Percentiles rank a stretch among this genome's conserved stretches.
Conservation (phyloP, 2,797 vertebrate species). For the Crenichthys baileyi region DNA sequence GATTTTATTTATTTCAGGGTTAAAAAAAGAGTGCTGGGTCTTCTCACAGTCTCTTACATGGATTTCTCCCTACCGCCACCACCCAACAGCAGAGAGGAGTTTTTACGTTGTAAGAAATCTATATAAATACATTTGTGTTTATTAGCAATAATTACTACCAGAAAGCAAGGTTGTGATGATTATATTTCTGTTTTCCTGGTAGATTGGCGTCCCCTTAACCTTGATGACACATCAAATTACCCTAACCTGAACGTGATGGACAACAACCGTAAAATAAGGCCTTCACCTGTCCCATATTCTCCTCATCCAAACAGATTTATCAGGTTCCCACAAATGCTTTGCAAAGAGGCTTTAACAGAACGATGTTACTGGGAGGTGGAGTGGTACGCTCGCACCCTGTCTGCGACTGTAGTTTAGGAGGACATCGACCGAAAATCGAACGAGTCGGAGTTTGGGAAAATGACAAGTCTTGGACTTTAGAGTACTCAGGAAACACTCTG, state of each 20-base stretch:
- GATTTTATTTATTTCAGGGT: not conserved
- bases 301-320: slow-evolving; percentile 7
- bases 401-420: slow-evolving; percentile 21
- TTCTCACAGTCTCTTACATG: slow-evolving; percentile 29
- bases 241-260: not conserved
- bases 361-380: slow-evolving; percentile 29
- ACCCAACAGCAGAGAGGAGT: slow-evolving; percentile 26
- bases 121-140: not conserved
- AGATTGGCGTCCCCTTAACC: slow-evolving; percentile 12
- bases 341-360: slow-evolving; percentile 9
- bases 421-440: not conserved
- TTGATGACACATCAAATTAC: slow-evolving; percentile 29
- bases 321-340: slow-evolving; percentile 23
- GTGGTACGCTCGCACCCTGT: slow-evolving; percentile 14
- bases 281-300: not conserved
- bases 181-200: not conserved
- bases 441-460: slow-evolving; percentile 29
- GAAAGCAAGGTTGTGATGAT: not conserved
- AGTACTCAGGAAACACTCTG: not conserved
- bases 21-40: not conserved
- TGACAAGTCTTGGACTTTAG: slow-evolving; percentile 34
- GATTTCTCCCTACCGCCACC: slow-evolving; percentile 6
- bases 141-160: not conserved
- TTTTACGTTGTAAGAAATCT: slow-evolving; percentile 18
- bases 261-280: not conserved